Base-by-base conservation (phyloP, 2,113 vertebrate genomes). In the Passer domesticus region DNA sequence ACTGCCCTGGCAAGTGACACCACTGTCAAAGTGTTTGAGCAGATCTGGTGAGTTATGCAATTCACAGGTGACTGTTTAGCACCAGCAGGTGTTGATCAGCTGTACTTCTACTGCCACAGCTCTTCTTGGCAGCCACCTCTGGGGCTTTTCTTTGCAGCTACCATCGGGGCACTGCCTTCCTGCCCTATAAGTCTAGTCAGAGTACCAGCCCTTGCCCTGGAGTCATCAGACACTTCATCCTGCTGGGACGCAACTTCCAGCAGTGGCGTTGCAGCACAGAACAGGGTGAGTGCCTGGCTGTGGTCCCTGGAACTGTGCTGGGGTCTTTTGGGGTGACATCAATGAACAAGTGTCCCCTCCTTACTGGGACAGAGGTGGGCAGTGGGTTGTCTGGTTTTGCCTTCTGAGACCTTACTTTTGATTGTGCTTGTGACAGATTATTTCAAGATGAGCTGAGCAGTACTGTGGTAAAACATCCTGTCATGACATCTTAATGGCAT, bases 231-330 rank as follows among this genome's bases (percentile, higher is more conserved):
- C 99, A 98, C 91, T 99, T 99, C 88, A 98, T 99, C 69, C 97
- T 99, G 72, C 97, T 99, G 74, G 99, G 99, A n/a, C 99, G 99
- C 63, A 99, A 99, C 97, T 99, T 99, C 91, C 98, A 98, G 25
- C 99, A 99, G 95, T 99, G 99, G 99, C 98, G 98, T 70, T 99
- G 97, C 94, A 99, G 98, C 97, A 99, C 98, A 5, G 99, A 99
- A 72, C 99, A 98, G 97, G 99, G 99, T 99, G 97, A 97, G 92
- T 96, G 43, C 39, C 15, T 1, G 4, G 27, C 37, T 15, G 3
- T 13, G 30, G 9, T 50, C 46, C 23, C 7, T 2, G 11, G 63
- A 19, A 15, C 6, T n/a, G 33, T 62, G 37, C 47, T 83, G 74
- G 15, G 60, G 44, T n/a, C 39, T 78, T 9, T 33, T 70, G 12